A percentile compares a stretch with the other conserved stretches of the same genome.
These are phyloP conservation scores for Lordiphosa collinella DNA, from an alignment of 1,140 invertebrate genomes.

Conservation along the genomic window DNA sequence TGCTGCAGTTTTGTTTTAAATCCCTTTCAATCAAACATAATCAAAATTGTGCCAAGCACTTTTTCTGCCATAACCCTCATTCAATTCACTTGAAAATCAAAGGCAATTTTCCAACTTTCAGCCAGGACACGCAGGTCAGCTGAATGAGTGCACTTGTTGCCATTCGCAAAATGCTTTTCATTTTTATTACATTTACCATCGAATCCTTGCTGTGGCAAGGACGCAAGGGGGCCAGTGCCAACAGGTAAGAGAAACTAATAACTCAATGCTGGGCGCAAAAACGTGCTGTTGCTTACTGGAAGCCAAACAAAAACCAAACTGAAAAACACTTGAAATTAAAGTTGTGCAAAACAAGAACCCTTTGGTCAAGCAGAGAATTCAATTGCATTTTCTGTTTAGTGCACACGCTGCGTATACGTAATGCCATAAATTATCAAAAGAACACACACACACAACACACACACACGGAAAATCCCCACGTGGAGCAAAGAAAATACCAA, in stretches of 20 bases:
- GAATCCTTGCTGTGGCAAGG: constrained; percentile 7
- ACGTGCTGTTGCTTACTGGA: constrained; percentile 25
- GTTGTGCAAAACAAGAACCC: constrained; percentile 5
- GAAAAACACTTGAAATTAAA: constrained; percentile 29
- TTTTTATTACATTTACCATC: constrained; percentile 51
- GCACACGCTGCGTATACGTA: constrained; percentile 57
- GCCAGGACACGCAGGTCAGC: constrained; percentile 7
- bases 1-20: constrained; percentile 21
- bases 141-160: constrained; percentile 66
- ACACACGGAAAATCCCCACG: constrained; percentile 13
- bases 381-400: constrained; percentile 37
- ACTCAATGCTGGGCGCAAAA: constrained; percentile 26
- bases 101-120: constrained; percentile 14
- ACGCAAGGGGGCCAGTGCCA: constrained; percentile 14
- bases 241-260: constrained; percentile 48
- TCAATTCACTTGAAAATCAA: constrained; percentile 38
- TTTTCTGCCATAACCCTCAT: constrained; percentile 19
- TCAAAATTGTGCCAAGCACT: constrained; percentile 36
- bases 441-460: constrained; percentile 26
- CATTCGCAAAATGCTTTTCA: constrained; percentile 19
- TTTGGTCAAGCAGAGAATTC: constrained; percentile 12
- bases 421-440: constrained; percentile 57
- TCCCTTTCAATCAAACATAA: constrained; percentile 27
- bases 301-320: constrained; percentile 36
- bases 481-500: constrained; percentile 5